phyloP scores from a whole-genome alignment of 2,797 vertebrate genomes.

The Bovichtus diacanthus region DNA sequence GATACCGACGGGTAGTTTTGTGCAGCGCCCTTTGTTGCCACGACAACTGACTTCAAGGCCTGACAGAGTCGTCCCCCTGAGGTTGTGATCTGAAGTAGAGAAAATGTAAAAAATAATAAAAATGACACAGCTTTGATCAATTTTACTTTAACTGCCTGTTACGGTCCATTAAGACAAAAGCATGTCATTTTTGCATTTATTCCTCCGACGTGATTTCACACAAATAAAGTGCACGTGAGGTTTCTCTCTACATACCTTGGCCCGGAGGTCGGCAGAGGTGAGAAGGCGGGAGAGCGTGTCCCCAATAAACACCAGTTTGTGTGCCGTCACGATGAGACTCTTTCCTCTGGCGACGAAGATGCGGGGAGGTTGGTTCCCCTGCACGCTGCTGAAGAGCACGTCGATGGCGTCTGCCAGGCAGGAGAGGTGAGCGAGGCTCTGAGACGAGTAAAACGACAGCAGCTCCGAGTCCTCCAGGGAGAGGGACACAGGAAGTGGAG shows the following conservation, averaged over 20 bases:
- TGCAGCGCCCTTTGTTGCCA: constrained; percentile 92
- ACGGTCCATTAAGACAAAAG: not conserved
- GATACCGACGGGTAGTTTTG: constrained; percentile 91
- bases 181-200: not conserved
- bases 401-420: constrained; percentile 89
- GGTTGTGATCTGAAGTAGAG: constrained; percentile 83
- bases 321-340: constrained; percentile 91
- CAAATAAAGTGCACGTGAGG: too few relatives aligned
- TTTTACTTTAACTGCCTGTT: not conserved
- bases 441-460: constrained; percentile 92
- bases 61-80: constrained; percentile 90
- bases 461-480: constrained; percentile 90
- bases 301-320: constrained; percentile 94
- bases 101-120: constrained; percentile 21
- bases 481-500: constrained; percentile 81
- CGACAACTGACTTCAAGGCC: constrained; percentile 89
- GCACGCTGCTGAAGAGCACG: constrained; percentile 88
- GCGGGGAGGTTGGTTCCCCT: constrained; percentile 89
- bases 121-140: not conserved
- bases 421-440: constrained; percentile 90
- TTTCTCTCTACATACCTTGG: constrained; percentile 75
- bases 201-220: not conserved
- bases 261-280: constrained; percentile 87
- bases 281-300: constrained; percentile 92
- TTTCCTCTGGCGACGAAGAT: constrained; percentile 91